phyloP scores from a whole-genome alignment of 2,888 invertebrate genomes.

The Stratiomys singularior region DNA sequence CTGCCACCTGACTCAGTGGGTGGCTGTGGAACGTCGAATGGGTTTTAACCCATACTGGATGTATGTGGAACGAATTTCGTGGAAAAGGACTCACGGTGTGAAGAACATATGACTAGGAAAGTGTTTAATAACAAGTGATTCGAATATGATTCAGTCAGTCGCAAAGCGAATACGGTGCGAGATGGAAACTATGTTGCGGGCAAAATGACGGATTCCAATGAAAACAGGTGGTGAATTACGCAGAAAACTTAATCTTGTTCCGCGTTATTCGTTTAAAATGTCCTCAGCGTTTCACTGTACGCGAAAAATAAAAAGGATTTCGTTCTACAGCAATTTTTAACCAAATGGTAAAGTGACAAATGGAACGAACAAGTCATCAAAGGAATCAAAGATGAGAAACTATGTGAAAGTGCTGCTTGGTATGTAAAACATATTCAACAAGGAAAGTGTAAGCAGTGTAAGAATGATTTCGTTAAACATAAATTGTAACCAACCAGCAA shows the following conservation, averaged over 20 bases:
- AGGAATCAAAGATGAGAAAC: too few relatives aligned
- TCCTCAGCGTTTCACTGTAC: too few relatives aligned
- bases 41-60: slow-evolving; percentile 11
- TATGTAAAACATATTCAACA: too few relatives aligned
- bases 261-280: too few relatives aligned
- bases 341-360: too few relatives aligned
- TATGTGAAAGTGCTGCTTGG: too few relatives aligned
- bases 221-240: slow-evolving; percentile 35
- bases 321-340: too few relatives aligned
- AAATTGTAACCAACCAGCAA: too few relatives aligned
- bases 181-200: slow-evolving; percentile 24
- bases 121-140: slow-evolving; percentile 52
- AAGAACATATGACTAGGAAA: slow-evolving; percentile 43
- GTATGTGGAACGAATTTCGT: slow-evolving; percentile 26
- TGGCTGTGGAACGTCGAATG: slow-evolving; percentile 21
- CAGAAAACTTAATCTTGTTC: neutral
- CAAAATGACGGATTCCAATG: slow-evolving; percentile 7
- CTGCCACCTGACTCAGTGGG: neutral
- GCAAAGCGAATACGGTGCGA: slow-evolving; percentile 44
- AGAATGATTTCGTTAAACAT: too few relatives aligned
- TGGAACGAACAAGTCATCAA: too few relatives aligned
- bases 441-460: too few relatives aligned
- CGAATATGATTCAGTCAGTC: slow-evolving; percentile 50
- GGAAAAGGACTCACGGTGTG: neutral
- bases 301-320: too few relatives aligned